Evolutionary conservation across 2,888 invertebrate genomes (phyloP).

Genomic region (Doris montereyensis): DNA sequence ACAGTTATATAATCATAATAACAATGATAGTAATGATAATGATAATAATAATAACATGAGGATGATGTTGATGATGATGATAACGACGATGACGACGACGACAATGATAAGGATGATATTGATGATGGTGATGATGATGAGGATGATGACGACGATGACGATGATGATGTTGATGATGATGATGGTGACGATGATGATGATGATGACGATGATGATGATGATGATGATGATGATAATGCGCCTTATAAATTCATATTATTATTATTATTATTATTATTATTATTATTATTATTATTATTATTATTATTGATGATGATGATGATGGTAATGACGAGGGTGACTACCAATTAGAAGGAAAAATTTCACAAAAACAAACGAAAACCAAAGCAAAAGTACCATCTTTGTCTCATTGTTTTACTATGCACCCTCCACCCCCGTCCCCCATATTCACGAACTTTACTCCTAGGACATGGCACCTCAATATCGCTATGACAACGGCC

Average conservation of each 20-base stretch:
- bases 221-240: too few relatives aligned
- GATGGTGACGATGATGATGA: background rate
- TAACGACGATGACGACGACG: background rate
- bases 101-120: background rate
- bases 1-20: constrained; percentile 2
- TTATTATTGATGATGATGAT: too few relatives aligned
- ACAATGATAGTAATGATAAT: background rate
- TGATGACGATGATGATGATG: background rate
- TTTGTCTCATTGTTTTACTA: too few relatives aligned
- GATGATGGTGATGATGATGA: background rate
- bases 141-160: background rate
- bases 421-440: background rate
- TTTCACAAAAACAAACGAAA: too few relatives aligned
- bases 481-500: constrained; percentile 48
- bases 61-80: constrained; percentile 12
- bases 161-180: background rate
- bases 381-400: too few relatives aligned
- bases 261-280: too few relatives aligned
- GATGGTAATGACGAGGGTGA: too few relatives aligned
- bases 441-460: background rate
- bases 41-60: background rate
- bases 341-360: too few relatives aligned
- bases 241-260: too few relatives aligned
- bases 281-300: too few relatives aligned
- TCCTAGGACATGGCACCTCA: constrained; percentile 63